A percentile compares a stretch with the other conserved stretches of the same genome.
Evolutionary conservation across 2,797 vertebrate genomes (phyloP).

Genomic region (Trichosurus vulpecula): DNA sequence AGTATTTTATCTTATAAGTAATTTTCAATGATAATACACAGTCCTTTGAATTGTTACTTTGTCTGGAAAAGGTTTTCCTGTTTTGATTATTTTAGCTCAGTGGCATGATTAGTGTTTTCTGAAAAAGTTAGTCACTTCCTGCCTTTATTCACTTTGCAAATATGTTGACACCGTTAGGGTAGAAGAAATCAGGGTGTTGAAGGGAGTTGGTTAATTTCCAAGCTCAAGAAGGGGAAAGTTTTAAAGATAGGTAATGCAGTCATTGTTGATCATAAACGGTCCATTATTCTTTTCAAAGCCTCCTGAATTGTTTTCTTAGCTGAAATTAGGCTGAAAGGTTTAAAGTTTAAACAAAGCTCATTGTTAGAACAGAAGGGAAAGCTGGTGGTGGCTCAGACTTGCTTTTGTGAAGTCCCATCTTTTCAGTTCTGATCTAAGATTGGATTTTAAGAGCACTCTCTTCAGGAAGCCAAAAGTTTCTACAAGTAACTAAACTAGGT

Average conservation of each 20-base stretch:
- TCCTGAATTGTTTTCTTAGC: conserved; percentile 33
- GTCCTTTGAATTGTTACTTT: conserved; percentile 76
- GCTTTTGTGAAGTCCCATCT: not conserved
- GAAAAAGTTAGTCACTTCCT: conserved; percentile 85
- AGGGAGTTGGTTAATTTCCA: conserved; percentile 51
- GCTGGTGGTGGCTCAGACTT: conserved; percentile 8
- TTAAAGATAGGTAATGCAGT: not conserved
- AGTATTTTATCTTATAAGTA: conserved; percentile 63
- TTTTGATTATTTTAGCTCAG: conserved; percentile 81
- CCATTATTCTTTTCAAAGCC: not conserved
- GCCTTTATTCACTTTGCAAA: conserved; percentile 75
- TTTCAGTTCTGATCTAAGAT: conserved; percentile 9
- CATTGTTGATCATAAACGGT: not conserved
- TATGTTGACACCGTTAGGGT: conserved; percentile 61
- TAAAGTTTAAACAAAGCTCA: conserved; percentile 38
- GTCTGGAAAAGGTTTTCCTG: conserved; percentile 80
- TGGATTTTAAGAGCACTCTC: not conserved
- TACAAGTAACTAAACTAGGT: conserved; percentile 7
- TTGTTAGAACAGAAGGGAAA: conserved; percentile 43
- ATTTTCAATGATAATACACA: conserved; percentile 54
- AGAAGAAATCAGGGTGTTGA: conserved; percentile 62
- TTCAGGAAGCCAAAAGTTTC: conserved; percentile 13
- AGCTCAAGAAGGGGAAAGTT: conserved; percentile 6
- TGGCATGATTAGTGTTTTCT: conserved; percentile 73
- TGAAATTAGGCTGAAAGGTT: conserved; percentile 30